Percentiles rank a stretch among this genome's conserved stretches.
These are phyloP conservation scores for Actias luna DNA, from an alignment of 2,888 invertebrate species.

Conservation along the genomic window DNA sequence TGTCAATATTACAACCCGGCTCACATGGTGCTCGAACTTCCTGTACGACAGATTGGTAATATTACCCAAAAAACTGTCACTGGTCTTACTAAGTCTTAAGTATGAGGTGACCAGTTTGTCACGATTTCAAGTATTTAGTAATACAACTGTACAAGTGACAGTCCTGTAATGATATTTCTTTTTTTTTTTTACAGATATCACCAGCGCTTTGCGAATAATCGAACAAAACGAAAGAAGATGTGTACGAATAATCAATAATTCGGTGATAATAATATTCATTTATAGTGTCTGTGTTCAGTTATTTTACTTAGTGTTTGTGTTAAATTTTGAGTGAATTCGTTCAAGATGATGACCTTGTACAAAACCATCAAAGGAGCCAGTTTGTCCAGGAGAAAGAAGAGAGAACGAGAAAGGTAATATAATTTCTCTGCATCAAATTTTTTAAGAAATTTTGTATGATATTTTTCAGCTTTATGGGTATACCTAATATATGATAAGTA, in stretches of 20 bases:
- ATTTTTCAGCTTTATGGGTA: too few relatives aligned
- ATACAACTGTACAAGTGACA: too few relatives aligned
- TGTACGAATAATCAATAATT: constrained; percentile 8
- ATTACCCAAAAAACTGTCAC: too few relatives aligned
- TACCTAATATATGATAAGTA: too few relatives aligned
- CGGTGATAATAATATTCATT: constrained; percentile 15
- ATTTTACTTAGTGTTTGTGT: constrained; percentile 24
- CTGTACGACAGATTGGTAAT: too few relatives aligned
- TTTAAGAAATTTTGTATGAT: background rate
- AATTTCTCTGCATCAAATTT: background rate
- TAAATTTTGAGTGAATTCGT: constrained; percentile 35
- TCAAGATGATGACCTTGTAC: constrained; percentile 81
- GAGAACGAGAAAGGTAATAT: constrained; percentile 71
- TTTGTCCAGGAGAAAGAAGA: constrained; percentile 74
- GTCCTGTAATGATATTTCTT: background rate
- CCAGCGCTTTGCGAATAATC: constrained; percentile 1
- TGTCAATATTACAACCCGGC: too few relatives aligned
- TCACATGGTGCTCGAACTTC: too few relatives aligned
- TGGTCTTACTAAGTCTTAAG: too few relatives aligned
- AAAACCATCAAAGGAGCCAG: constrained; percentile 80
- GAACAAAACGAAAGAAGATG: constrained; percentile 4
- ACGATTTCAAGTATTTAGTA: too few relatives aligned
- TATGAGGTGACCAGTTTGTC: too few relatives aligned
- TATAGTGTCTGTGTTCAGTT: constrained; percentile 22
- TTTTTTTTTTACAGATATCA: constrained; percentile 17